Evolutionary conservation across 2,113 vertebrate genomes (phyloP).

Genomic region (Myrmecobius fasciatus): DNA sequence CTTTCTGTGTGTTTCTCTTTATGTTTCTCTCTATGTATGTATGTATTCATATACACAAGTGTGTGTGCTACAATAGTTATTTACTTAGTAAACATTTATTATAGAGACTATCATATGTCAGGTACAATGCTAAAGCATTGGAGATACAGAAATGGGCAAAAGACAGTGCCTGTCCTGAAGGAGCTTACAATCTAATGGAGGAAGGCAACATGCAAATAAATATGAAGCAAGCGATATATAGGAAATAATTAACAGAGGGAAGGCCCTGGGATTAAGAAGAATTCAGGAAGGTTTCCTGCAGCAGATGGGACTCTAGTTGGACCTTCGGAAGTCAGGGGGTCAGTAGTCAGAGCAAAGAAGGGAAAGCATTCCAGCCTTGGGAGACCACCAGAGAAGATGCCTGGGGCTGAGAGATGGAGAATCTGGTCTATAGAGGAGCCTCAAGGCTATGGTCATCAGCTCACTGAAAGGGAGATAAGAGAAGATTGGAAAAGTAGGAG

Average conservation of each 20-base stretch:
- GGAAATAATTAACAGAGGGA: background rate
- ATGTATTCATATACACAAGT: background rate
- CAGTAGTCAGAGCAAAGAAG: background rate
- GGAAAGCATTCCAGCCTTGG: background rate
- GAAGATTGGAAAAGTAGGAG: background rate
- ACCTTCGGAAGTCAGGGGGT: background rate
- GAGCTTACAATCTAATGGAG: background rate
- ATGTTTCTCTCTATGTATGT: background rate
- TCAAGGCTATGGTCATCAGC: background rate
- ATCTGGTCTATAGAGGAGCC: background rate
- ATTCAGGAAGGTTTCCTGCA: background rate
- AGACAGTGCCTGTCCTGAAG: background rate
- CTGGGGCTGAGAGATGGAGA: background rate
- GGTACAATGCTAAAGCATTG: background rate
- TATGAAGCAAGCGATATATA: background rate
- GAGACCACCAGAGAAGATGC: background rate
- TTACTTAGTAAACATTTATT: background rate
- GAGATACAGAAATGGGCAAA: background rate
- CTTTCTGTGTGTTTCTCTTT: too few relatives aligned
- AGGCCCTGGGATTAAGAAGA: background rate
- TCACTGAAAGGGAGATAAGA: background rate
- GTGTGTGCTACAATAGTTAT: background rate
- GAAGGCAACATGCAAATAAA: background rate
- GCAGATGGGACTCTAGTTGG: background rate
- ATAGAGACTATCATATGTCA: background rate